These are phyloP conservation scores for Seriola rivoliana DNA, from an alignment of 2,113 vertebrate species.

Conservation along the genomic window DNA sequence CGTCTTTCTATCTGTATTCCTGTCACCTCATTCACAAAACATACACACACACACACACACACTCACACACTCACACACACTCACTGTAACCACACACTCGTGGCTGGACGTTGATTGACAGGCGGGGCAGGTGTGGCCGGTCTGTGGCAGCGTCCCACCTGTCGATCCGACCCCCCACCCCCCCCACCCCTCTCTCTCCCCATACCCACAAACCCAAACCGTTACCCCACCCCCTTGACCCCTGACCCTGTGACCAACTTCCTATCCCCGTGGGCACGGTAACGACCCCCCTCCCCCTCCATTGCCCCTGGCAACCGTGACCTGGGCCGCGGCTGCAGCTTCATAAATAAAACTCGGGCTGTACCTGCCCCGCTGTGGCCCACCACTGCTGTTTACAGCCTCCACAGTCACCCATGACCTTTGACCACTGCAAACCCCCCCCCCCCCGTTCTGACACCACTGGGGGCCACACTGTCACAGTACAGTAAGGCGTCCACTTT, in stretches of 20 bases:
- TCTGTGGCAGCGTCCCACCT: slow-evolving; percentile 83
- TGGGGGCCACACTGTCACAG: not conserved
- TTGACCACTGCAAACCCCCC: slow-evolving; percentile 50
- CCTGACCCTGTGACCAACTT: slow-evolving; percentile 89
- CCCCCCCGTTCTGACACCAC: slow-evolving; percentile 13
- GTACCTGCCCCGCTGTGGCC: slow-evolving; percentile 62
- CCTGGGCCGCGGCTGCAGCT: slow-evolving; percentile 62
- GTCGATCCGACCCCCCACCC: slow-evolving; percentile 77
- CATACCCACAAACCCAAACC: slow-evolving; percentile 71
- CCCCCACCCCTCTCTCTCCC: slow-evolving; percentile 18
- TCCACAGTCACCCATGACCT: slow-evolving; percentile 52
- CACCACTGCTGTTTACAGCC: slow-evolving; percentile 71
- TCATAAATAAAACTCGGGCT: slow-evolving; percentile 73
- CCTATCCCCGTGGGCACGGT: slow-evolving; percentile 75
- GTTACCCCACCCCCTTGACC: slow-evolving; percentile 75
- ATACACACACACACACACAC: not conserved
- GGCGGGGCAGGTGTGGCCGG: slow-evolving; percentile 84
- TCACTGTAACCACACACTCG: slow-evolving; percentile 52
- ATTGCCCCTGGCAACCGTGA: slow-evolving; percentile 66
- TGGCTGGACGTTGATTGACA: slow-evolving; percentile 76
- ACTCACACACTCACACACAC: not conserved
- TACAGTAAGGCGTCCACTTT: no score
- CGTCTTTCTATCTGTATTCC: not conserved
- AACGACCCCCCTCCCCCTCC: slow-evolving; percentile 43
- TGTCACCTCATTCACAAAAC: slow-evolving; percentile 44